Conservation (phyloP, 1,140 invertebrate species). For the Achatina immaculata region DNA sequence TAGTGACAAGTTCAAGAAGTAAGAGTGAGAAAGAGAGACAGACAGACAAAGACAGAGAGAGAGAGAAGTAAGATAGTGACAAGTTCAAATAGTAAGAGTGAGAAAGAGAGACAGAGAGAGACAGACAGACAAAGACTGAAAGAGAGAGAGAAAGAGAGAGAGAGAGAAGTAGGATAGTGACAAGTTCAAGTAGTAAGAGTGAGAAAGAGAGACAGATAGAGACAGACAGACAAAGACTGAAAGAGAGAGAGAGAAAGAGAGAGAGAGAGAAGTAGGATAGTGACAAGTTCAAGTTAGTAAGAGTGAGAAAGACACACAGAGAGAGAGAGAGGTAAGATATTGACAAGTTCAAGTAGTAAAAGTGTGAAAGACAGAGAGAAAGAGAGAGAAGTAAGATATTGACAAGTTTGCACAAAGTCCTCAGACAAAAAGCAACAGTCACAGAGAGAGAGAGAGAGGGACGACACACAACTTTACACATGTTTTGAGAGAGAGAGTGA, state of each 20-base stretch:
- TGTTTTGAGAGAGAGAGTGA: no score
- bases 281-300: not conserved
- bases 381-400: not conserved
- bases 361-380: not conserved
- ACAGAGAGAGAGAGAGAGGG: not conserved
- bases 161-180: not conserved
- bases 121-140: not conserved
- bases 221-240: not conserved
- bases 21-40: slow-evolving; percentile 4
- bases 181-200: no score
- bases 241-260: slow-evolving; percentile 9
- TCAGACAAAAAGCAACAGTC: not conserved
- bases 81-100: no score
- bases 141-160: slow-evolving; percentile 19
- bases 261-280: not conserved
- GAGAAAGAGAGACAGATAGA: slow-evolving; percentile 20
- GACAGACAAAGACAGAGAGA: slow-evolving; percentile 1
- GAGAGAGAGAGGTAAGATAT: not conserved
- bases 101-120: slow-evolving; percentile 20
- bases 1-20: not conserved
- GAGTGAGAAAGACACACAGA: not conserved
- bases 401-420: no score
- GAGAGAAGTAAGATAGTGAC: not conserved
- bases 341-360: not conserved
- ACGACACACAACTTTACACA: no score